phyloP scores from a whole-genome alignment of 2,888 invertebrate species.

The Orgyia antiqua region DNA sequence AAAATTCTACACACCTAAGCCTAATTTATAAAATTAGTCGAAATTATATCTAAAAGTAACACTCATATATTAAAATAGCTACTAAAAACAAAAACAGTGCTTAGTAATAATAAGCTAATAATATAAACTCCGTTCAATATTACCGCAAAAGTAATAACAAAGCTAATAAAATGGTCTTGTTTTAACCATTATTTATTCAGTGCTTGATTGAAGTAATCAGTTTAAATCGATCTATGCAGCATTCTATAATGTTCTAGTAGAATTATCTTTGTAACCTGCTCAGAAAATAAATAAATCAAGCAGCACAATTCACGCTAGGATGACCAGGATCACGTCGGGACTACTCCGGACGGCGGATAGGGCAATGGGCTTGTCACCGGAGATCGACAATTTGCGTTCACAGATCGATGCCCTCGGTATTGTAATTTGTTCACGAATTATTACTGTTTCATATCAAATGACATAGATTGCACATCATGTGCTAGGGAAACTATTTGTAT shows the following conservation, averaged over 20 bases:
- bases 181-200: too few species aligned
- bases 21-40: too few species aligned
- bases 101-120: too few species aligned
- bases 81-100: too few species aligned
- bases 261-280: slow-evolving; percentile 18
- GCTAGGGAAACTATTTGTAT: too few species aligned
- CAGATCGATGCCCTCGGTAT: slow-evolving; percentile 12
- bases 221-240: slow-evolving; percentile 24
- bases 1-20: too few species aligned
- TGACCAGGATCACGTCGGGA: slow-evolving; percentile 28
- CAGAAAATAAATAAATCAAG: slow-evolving; percentile 30
- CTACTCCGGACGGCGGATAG: slow-evolving; percentile 14
- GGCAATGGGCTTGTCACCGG: slow-evolving; percentile 7
- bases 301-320: slow-evolving; percentile 35
- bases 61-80: too few species aligned
- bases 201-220: slow-evolving; percentile 24
- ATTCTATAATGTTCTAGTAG: slow-evolving; percentile 15
- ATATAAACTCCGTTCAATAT: too few species aligned
- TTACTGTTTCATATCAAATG: too few species aligned
- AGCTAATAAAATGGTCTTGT: too few species aligned
- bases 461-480: background rate
- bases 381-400: slow-evolving; percentile 27
- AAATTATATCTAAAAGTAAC: too few species aligned
- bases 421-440: slow-evolving; percentile 12
- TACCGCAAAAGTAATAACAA: too few species aligned